phyloP scores from a whole-genome alignment of 35 echinoderm and acorn worm genomes.

The Anneissia japonica region DNA sequence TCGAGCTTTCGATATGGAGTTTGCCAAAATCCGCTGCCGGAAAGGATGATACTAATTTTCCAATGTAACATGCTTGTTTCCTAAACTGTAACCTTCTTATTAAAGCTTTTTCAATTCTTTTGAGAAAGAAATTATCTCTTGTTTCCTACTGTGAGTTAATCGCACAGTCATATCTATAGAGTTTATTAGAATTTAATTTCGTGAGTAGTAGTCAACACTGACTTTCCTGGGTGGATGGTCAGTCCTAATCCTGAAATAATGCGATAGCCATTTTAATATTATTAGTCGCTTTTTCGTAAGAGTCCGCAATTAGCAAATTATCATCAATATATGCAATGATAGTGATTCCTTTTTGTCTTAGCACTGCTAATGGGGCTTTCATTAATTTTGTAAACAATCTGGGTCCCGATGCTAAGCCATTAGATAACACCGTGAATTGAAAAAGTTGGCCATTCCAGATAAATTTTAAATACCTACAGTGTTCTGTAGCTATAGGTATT shows the following conservation, averaged over 20 bases:
- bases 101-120: not conserved
- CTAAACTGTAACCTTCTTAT: not conserved
- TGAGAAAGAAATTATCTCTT: constrained; percentile 1
- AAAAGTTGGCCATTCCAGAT: constrained; percentile 38
- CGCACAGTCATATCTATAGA: constrained; percentile 25
- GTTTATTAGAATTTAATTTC: constrained; percentile 6
- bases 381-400: constrained; percentile 60
- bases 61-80: constrained; percentile 12
- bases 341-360: constrained; percentile 26
- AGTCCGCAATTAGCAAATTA: constrained; percentile 1
- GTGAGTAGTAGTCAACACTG: not conserved
- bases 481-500: constrained; percentile 6
- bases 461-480: constrained; percentile 53
- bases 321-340: constrained; percentile 56
- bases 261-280: too few species aligned
- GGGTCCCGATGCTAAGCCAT: constrained; percentile 38
- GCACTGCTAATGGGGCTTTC: constrained; percentile 30
- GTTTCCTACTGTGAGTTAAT: not conserved
- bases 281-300: too few species aligned
- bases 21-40: constrained; percentile 22
- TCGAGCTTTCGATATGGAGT: constrained; percentile 15
- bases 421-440: constrained; percentile 48
- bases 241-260: not conserved
- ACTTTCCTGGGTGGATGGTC: not conserved
- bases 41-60: constrained; percentile 11